Evolutionary conservation across 2,888 invertebrate genomes (phyloP), one percentile per base, ranked within the genome.

Genomic region (Campaea margaritaria): DNA sequence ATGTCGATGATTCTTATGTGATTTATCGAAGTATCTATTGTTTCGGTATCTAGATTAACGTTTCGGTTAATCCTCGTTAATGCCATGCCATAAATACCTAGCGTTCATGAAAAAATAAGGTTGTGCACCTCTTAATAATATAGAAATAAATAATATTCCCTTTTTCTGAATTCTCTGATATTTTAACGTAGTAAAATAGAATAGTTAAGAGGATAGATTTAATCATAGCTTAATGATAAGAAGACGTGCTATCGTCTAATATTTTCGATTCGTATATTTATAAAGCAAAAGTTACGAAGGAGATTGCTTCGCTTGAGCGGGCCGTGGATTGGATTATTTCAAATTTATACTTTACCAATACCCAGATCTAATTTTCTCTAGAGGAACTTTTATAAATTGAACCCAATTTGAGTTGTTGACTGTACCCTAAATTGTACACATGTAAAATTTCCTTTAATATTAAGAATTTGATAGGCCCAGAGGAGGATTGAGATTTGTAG

Each of bases 181-280:
- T 91, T 92, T 92, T 91, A 91, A 88, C 58, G 89, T 91, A 91
- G 92, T 77, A 74, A 66, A 66, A 73, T 88, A 87, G 89, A 84
- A 84, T 87, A 87, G 85, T 74, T 89, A 91, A 91, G 90, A 77
- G 59, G 54, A 81, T 89, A 89, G 87, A 85, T 75, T 90, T 65
- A 87, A 88, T 82, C 70, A 85, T 91, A 92, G 92, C 90, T 91
- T 92, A 89, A 85, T 78, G 76, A 82, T 89, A 87, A 90, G 87
- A 83, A 82, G 90, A 85, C 87, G 81, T 78, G 88, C 87, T 79
- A 87, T 86, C 87, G 91, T 91, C 89, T 80, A 88, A 89, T 91
- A 91, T 91, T 92, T 91, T 91, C 89, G 89, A 92, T 91, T 91
- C 90, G 91, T 91, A 90, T 92, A 91, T 92, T 91, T 91, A 90